phyloP scores from a whole-genome alignment of 2,113 vertebrate species.

The Poeciliopsis turrubarensis region DNA sequence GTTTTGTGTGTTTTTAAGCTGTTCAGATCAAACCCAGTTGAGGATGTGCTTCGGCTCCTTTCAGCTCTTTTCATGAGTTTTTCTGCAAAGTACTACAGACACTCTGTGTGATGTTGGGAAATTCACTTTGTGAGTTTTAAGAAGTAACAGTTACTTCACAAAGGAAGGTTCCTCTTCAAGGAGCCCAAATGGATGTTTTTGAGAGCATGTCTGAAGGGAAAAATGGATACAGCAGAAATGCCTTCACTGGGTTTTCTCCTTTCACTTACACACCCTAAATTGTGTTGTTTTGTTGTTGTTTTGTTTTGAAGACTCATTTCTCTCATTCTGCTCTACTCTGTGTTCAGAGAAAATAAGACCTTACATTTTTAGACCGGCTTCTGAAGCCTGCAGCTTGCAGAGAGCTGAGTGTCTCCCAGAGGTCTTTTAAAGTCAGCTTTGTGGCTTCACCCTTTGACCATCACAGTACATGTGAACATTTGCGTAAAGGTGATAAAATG shows the following conservation, averaged over 20 bases:
- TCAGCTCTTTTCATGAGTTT: not conserved
- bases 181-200: not conserved
- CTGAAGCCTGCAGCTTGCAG: conserved; percentile 25
- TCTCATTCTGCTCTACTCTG: conserved; percentile 15
- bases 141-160: conserved; percentile 16
- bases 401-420: conserved; percentile 13
- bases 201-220: conserved; percentile 4
- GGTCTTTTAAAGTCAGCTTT: conserved; percentile 19
- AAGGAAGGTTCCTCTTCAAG: conserved; percentile 11
- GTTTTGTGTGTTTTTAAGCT: not conserved
- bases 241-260: conserved; percentile 9
- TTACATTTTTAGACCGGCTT: conserved; percentile 21
- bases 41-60: not conserved
- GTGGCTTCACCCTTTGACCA: conserved; percentile 10
- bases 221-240: conserved; percentile 18
- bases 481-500: conserved; percentile 1
- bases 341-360: conserved; percentile 15
- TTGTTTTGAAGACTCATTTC: conserved; percentile 22
- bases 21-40: conserved; percentile 1
- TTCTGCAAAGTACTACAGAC: not conserved
- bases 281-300: not conserved
- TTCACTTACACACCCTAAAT: conserved; percentile 11
- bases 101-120: not conserved
- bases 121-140: conserved; percentile 1
- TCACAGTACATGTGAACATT: conserved; percentile 11